Base-by-base conservation (phyloP, 2,888 invertebrate genomes). In the Drosophila antonietae region DNA sequence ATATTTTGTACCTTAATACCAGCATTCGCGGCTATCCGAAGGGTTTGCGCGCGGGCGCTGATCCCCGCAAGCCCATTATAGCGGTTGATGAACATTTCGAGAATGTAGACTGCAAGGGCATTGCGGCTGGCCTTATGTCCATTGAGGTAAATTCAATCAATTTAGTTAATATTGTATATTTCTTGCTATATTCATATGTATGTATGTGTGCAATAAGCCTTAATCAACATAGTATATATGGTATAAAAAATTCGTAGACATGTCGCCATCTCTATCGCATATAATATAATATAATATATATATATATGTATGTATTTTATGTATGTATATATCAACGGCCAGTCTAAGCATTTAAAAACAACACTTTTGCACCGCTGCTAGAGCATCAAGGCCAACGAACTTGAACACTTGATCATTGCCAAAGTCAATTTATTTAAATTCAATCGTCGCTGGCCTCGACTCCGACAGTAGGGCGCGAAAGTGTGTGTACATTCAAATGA, bases 1-100 rank as follows among this genome's bases (percentile, higher is more conserved):
- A 97, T 92, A 95, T 97, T 93, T 92, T 98, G 86, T 97, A 97
- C 93, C 94, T 97, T 90, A 98, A 98, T 93, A 95, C 96, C 28
- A 94, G 94, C 6, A 96, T 97, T 84, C 95, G 98, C 68, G 97
- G 97, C 0, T 96, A 97, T 92, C 97, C 98, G 0, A 95, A 95
- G 84, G 98, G 98, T 0, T 93, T 98, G 47, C 94, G 97, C 60
- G 96, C 96, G 4, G 98, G 98, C 6, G 93, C 94, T 41, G 97
- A 97, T 93, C 96, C 97, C 0, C 94, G 96, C 67, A 95, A 95
- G 81, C 96, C 97, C 0, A 94, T 95, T 49, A 94, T 98, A 33
- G 93, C 94, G 62, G 94, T 98, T 20, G 95, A 96, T 81, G 95
- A 95, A 63, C 96, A 95, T 83, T 97, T 97, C 92, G 95, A 96